phyloP scores from a whole-genome alignment of 2,797 vertebrate species.

The Glyptemys insculpta region DNA sequence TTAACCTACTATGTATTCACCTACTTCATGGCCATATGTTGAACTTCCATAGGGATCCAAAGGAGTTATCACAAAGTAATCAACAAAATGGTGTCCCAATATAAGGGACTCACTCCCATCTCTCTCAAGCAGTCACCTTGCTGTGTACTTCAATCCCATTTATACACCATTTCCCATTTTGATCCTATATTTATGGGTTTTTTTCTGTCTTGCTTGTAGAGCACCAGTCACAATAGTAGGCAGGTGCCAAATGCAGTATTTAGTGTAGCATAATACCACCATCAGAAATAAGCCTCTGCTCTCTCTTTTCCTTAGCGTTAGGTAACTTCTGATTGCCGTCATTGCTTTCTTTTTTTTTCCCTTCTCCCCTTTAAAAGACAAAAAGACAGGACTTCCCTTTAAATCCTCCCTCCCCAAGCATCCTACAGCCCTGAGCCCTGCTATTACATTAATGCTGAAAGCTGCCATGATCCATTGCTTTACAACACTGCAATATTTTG shows the following conservation, averaged over 20 bases:
- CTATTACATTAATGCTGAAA: neutral
- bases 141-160: neutral
- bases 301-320: neutral
- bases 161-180: neutral
- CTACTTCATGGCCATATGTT: rapidly evolving
- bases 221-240: rapidly evolving
- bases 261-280: neutral
- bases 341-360: neutral
- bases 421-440: neutral
- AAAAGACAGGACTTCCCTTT: neutral
- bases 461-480: neutral
- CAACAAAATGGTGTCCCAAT: neutral
- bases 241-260: neutral
- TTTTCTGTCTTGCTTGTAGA: neutral
- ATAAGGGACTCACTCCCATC: neutral
- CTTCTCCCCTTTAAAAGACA: neutral
- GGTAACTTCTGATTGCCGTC: neutral
- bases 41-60: neutral
- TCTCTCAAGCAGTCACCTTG: neutral
- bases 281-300: neutral
- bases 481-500: neutral
- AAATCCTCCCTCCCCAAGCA: neutral
- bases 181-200: neutral
- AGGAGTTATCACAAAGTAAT: neutral
- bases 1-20: neutral